These are phyloP conservation scores for Apis laboriosa DNA, from an alignment of 1,140 invertebrate species.

Conservation along the genomic window DNA sequence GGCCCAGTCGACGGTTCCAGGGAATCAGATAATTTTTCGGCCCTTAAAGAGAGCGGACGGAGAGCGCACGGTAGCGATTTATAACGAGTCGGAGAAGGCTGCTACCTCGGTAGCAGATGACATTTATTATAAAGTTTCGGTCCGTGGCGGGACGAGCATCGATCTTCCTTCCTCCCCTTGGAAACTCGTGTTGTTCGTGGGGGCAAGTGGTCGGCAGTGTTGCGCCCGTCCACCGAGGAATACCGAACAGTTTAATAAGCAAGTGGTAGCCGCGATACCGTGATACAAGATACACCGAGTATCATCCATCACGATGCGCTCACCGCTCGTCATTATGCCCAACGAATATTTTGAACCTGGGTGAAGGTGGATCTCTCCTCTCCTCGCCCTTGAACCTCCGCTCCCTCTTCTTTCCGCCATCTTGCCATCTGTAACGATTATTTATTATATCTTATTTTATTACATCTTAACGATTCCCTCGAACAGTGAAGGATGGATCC, in stretches of 20 bases:
- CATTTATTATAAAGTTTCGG: conserved; percentile 71
- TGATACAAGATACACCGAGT: conserved; percentile 70
- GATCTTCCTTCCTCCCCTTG: conserved; percentile 66
- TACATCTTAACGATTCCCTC: too few relatives aligned
- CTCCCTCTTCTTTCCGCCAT: too few relatives aligned
- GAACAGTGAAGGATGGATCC: too few relatives aligned
- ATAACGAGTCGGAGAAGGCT: conserved; percentile 58
- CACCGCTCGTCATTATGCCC: conserved; percentile 62
- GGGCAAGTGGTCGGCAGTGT: conserved; percentile 36
- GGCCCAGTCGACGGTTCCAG: conserved; percentile 3
- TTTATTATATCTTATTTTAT: not conserved
- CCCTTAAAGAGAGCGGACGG: conserved; percentile 4
- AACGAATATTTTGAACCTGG: conserved; percentile 36
- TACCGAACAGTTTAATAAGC: conserved; percentile 76
- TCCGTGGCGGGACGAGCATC: conserved; percentile 54
- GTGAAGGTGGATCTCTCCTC: not conserved
- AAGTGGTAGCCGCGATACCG: conserved; percentile 64
- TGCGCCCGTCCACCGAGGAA: conserved; percentile 63
- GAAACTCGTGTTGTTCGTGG: conserved; percentile 17
- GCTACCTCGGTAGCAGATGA: conserved; percentile 67
- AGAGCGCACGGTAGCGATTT: conserved; percentile 64
- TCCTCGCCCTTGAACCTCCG: not conserved
- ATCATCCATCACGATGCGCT: conserved; percentile 68
- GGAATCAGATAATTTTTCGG: conserved; percentile 64
- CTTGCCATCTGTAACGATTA: too few relatives aligned